Evolutionary conservation across 2,113 vertebrate species (phyloP).

Genomic region (Parus major): DNA sequence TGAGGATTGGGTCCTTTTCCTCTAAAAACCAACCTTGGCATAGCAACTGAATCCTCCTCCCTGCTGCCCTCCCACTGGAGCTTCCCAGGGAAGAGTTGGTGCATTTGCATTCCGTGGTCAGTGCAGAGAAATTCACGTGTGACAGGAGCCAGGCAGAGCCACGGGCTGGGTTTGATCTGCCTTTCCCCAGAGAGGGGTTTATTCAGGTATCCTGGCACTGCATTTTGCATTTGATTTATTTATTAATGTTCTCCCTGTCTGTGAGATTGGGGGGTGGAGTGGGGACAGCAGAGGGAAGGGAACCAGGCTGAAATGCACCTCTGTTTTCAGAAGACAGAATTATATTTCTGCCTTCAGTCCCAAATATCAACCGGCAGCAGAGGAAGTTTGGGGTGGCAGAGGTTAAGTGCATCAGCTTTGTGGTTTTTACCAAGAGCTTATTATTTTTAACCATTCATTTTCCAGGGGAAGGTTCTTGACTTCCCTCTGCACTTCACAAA

Average conservation of each 20-base stretch:
- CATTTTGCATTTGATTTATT: neutral
- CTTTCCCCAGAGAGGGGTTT: neutral
- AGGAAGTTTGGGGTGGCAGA: neutral
- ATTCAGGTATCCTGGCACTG: neutral
- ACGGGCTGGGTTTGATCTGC: neutral
- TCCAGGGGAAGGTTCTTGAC: neutral
- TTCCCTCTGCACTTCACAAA: neutral
- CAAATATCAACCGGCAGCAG: neutral
- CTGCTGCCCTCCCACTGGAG: neutral
- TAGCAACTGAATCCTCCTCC: neutral
- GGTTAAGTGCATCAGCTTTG: neutral
- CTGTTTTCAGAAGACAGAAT: neutral
- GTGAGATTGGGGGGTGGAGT: neutral
- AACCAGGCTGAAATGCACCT: neutral
- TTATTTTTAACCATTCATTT: neutral
- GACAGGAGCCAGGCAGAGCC: neutral
- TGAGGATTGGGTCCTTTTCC: neutral
- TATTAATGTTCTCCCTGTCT: neutral
- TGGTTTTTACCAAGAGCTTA: neutral
- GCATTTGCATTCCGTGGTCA: rapidly evolving
- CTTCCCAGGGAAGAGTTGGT: neutral
- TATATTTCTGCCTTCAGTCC: neutral
- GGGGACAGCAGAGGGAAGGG: neutral
- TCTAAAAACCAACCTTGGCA: neutral
- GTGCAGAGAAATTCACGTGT: neutral